Evolutionary conservation across 2,113 vertebrate genomes (phyloP).

Genomic region (Pelmatolapia mariae): DNA sequence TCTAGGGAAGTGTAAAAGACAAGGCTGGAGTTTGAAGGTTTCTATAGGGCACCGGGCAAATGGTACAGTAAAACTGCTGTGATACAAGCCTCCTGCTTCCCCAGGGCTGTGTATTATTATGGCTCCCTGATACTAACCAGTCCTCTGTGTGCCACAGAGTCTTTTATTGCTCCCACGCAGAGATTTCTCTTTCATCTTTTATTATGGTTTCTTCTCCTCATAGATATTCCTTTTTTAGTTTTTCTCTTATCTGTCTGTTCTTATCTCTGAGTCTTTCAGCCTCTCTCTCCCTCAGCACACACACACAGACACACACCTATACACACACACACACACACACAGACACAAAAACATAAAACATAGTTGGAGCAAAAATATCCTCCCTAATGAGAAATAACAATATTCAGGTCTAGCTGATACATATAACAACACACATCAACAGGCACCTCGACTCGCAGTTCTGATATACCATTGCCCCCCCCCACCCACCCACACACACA

Average conservation of each 20-base stretch:
- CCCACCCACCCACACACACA: not conserved
- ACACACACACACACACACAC: not conserved
- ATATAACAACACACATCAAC: not conserved
- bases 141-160: not conserved
- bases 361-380: slow-evolving; percentile 10
- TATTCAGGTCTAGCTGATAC: not conserved
- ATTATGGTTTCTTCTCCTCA: slow-evolving; percentile 10
- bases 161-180: slow-evolving; percentile 18
- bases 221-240: slow-evolving; percentile 15
- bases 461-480: not conserved
- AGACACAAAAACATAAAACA: not conserved
- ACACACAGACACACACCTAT: not conserved
- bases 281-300: not conserved
- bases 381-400: slow-evolving; percentile 23
- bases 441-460: not conserved
- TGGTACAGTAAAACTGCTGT: not conserved
- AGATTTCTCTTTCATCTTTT: slow-evolving; percentile 41
- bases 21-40: not conserved
- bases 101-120: slow-evolving; percentile 3
- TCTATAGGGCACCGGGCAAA: not conserved
- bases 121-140: slow-evolving; percentile 37
- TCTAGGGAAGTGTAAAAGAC: not conserved
- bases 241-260: slow-evolving; percentile 20
- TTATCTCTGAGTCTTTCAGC: slow-evolving; percentile 4
- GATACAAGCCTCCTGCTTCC: not conserved